A percentile compares a stretch with the other conserved stretches of the same genome.
Conservation (phyloP, 2,888 invertebrate species). For the Tachina grossa region DNA sequence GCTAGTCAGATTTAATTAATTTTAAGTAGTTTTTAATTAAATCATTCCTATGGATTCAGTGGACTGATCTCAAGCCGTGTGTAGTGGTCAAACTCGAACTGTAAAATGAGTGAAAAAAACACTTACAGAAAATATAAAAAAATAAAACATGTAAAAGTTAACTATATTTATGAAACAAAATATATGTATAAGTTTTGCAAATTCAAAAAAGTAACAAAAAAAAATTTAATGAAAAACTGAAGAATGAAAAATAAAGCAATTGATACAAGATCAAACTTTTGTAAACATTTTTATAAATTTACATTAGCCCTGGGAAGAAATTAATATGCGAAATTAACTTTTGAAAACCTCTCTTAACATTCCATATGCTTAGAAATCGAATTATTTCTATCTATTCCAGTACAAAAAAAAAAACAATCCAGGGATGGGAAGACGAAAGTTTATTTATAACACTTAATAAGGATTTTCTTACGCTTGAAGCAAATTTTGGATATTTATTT, state of each 20-base stretch:
- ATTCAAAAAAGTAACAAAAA: slow-evolving; percentile 62
- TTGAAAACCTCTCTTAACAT: no score
- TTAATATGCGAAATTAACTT: no score
- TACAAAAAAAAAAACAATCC: no score
- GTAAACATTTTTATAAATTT: not conserved
- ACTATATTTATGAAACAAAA: slow-evolving; percentile 24
- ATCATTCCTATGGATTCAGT: slow-evolving; percentile 31
- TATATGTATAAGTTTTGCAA: slow-evolving; percentile 65
- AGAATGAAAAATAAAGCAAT: slow-evolving; percentile 75
- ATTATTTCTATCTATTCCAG: no score
- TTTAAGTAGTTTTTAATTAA: slow-evolving; percentile 45
- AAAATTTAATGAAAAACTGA: not conserved
- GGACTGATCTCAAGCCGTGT: no score
- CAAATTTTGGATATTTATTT: no score
- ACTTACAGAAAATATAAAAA: slow-evolving; percentile 41
- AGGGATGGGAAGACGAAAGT: no score
- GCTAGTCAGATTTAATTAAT: slow-evolving; percentile 30
- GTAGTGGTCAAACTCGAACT: slow-evolving; percentile 48
- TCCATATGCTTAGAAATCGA: no score
- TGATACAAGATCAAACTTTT: slow-evolving; percentile 78
- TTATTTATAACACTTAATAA: no score
- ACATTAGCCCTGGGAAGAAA: not conserved
- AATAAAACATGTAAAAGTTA: slow-evolving; percentile 29
- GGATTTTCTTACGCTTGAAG: no score
- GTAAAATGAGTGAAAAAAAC: slow-evolving; percentile 38